These are phyloP conservation scores for Drosophila birchii DNA, from an alignment of 2,888 invertebrate genomes.

Conservation along the genomic window DNA sequence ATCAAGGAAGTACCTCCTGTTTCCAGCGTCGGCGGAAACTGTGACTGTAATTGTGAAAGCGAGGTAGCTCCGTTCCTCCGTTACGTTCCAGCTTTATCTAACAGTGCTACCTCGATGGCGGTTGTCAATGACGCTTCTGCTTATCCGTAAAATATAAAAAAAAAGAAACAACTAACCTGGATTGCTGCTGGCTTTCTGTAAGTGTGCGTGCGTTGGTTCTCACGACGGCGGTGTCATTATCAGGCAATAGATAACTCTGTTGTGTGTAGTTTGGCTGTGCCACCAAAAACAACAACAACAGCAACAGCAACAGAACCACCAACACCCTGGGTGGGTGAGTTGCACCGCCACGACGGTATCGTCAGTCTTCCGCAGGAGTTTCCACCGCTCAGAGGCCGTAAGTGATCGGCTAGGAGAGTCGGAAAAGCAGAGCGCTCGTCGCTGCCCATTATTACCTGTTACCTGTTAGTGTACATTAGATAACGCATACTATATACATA, in stretches of 20 bases:
- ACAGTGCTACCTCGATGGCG: constrained; percentile 32
- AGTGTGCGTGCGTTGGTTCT: constrained; percentile 17
- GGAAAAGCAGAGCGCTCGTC: constrained; percentile 26
- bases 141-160: constrained; percentile 30
- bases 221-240: constrained; percentile 50
- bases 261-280: constrained; percentile 33
- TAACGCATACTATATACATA: constrained; percentile 51
- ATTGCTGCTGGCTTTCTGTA: constrained; percentile 18
- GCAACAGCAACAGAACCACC: background rate
- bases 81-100: constrained; percentile 22
- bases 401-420: constrained; percentile 16
- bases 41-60: background rate
- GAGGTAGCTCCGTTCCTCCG: constrained; percentile 3
- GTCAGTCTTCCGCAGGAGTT: constrained; percentile 59
- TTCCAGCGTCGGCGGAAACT: background rate
- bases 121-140: constrained; percentile 42
- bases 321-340: constrained; percentile 24
- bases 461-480: constrained; percentile 72
- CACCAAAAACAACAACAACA: constrained; percentile 28
- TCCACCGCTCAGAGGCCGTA: constrained; percentile 53
- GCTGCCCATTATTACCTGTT: constrained; percentile 39
- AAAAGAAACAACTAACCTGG: constrained; percentile 25
- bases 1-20: background rate
- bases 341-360: constrained; percentile 17
- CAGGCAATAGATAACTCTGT: constrained; percentile 45